These are phyloP conservation scores for Polymixis lichenea DNA, from an alignment of 2,888 invertebrate genomes.

Conservation along the genomic window DNA sequence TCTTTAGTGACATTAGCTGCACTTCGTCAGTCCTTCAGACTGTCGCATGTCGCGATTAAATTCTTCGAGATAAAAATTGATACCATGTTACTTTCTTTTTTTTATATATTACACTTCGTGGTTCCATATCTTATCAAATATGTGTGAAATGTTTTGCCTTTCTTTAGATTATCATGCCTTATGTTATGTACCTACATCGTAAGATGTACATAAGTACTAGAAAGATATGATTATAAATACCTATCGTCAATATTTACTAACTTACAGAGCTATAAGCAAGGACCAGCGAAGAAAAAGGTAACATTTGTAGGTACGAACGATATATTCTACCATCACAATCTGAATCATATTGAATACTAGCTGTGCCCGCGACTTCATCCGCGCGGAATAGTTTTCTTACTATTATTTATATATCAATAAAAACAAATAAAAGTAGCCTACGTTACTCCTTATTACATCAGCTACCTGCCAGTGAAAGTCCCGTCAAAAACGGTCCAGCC, in stretches of 20 bases:
- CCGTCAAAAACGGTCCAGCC: no score
- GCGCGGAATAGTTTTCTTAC: no score
- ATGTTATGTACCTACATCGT: background rate
- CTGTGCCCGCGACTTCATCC: no score
- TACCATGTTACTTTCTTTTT: conserved; percentile 29
- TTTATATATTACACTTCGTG: background rate
- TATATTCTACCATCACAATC: no score
- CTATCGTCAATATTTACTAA: background rate
- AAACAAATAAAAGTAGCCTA: no score
- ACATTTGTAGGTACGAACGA: no score
- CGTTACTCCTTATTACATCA: no score
- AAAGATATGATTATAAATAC: background rate
- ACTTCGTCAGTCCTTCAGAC: background rate
- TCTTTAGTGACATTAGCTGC: background rate
- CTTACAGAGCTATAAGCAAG: no score
- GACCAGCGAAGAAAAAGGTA: no score
- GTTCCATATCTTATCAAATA: conserved; percentile 33
- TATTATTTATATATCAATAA: no score
- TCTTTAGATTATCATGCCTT: conserved; percentile 12
- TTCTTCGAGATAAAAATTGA: background rate
- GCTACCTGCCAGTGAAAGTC: no score
- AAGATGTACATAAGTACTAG: background rate
- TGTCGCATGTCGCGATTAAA: conserved; percentile 8
- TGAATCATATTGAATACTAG: no score
- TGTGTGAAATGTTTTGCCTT: conserved; percentile 10